These are phyloP conservation scores for Tenrec ecaudatus DNA, from an alignment of 2,113 vertebrate genomes.

Conservation along the genomic window DNA sequence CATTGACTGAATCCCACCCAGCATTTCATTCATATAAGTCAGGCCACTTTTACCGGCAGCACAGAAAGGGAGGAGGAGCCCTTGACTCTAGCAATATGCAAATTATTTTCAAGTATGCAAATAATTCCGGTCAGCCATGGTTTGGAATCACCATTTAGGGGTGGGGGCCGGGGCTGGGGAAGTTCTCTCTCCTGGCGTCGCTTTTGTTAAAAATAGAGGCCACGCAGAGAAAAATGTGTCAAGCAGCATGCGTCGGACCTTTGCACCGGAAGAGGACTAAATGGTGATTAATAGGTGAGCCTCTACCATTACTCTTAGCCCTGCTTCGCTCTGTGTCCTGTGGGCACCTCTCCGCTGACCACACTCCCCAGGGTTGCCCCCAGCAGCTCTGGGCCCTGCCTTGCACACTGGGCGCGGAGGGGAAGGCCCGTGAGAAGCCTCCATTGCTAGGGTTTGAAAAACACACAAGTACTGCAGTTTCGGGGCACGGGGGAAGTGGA, in stretches of 20 bases:
- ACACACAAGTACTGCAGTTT: neutral
- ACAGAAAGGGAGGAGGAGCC: neutral
- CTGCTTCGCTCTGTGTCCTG: neutral
- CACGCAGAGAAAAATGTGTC: neutral
- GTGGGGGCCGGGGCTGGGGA: too few species aligned
- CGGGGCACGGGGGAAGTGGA: neutral
- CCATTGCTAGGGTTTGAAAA: neutral
- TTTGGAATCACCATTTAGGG: neutral
- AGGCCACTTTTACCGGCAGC: neutral
- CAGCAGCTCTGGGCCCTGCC: neutral
- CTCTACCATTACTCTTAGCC: neutral
- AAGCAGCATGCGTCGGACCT: neutral
- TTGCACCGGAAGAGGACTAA: neutral
- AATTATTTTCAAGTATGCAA: neutral
- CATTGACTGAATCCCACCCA: too few species aligned
- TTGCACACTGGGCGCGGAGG: neutral
- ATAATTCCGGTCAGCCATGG: neutral
- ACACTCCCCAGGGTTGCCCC: fast-evolving
- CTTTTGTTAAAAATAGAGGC: neutral
- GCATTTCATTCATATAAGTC: neutral
- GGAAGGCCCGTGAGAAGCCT: neutral
- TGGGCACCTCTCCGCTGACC: neutral
- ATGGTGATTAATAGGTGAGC: neutral
- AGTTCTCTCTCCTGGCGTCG: neutral
- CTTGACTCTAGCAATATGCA: neutral